phyloP scores from a whole-genome alignment of 2,113 vertebrate genomes.

The Lathamus discolor region DNA sequence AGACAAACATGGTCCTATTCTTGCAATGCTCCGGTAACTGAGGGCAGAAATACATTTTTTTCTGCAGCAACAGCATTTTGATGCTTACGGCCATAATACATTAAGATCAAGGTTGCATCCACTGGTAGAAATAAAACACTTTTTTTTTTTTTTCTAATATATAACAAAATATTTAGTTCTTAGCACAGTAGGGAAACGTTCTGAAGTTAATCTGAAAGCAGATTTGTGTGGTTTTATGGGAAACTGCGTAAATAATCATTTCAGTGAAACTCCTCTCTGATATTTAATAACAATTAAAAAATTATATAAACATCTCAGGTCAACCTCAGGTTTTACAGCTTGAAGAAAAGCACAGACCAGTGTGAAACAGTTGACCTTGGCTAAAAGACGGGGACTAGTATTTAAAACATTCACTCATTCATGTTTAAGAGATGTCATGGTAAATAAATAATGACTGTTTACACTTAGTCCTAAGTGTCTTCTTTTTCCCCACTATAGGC shows the following conservation, averaged over 20 bases:
- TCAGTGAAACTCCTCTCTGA: background rate
- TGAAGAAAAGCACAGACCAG: slow-evolving; percentile 9
- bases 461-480: slow-evolving; percentile 74
- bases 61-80: slow-evolving; percentile 9
- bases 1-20: slow-evolving; percentile 82
- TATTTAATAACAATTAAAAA: background rate
- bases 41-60: slow-evolving; percentile 67
- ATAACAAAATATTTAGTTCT: background rate
- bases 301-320: background rate
- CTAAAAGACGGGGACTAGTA: slow-evolving; percentile 72
- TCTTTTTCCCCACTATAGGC: slow-evolving; percentile 76
- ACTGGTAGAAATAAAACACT: background rate
- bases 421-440: slow-evolving; percentile 79
- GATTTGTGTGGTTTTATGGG: background rate
- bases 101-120: background rate
- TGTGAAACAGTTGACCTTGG: slow-evolving; percentile 72
- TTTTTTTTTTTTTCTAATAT: background rate
- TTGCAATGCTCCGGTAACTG: slow-evolving; percentile 61
- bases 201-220: background rate
- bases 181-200: background rate
- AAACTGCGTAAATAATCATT: background rate
- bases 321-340: background rate
- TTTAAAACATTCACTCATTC: slow-evolving; percentile 78
- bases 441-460: slow-evolving; percentile 86
- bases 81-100: background rate